Evolutionary conservation across 2,888 invertebrate species (phyloP).

Genomic region (Clusia tigrina): DNA sequence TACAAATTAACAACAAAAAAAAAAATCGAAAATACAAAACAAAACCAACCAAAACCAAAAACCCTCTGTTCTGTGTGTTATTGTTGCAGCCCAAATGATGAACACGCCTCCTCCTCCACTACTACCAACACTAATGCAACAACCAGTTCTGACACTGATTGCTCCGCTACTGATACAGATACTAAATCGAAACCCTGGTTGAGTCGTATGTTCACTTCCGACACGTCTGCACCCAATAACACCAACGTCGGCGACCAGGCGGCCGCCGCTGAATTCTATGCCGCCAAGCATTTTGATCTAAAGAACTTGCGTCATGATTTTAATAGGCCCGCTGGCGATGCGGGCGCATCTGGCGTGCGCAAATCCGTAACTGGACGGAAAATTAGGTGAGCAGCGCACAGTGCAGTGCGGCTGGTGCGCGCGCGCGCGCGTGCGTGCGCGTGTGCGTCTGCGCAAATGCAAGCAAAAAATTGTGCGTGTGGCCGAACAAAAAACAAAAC

Average conservation of each 20-base stretch:
- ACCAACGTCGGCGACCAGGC: slow-evolving; percentile 28
- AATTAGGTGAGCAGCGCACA: slow-evolving; percentile 66
- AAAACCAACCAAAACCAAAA: slow-evolving; percentile 39
- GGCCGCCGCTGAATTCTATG: slow-evolving; percentile 46
- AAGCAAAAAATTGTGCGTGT: neutral
- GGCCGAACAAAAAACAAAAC: neutral
- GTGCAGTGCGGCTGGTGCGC: neutral
- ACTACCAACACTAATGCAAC: slow-evolving; percentile 52
- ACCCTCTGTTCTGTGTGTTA: slow-evolving; percentile 49
- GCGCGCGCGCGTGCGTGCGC: neutral
- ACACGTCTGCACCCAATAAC: slow-evolving; percentile 40
- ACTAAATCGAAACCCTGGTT: slow-evolving; percentile 62
- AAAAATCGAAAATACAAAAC: slow-evolving; percentile 30
- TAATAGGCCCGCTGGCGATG: slow-evolving; percentile 63
- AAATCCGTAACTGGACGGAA: slow-evolving; percentile 62
- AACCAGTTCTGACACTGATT: slow-evolving; percentile 48
- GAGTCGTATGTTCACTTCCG: slow-evolving; percentile 61
- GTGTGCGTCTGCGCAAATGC: neutral
- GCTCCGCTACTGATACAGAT: slow-evolving; percentile 49
- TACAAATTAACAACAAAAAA: slow-evolving; percentile 24
- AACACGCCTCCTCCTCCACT: slow-evolving; percentile 57
- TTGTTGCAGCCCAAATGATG: slow-evolving; percentile 63
- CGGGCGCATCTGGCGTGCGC: slow-evolving; percentile 57
- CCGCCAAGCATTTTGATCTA: slow-evolving; percentile 62
- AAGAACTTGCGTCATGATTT: slow-evolving; percentile 61